Evolutionary conservation across 2,888 invertebrate genomes (phyloP), one percentile per base, ranked within the genome.

Genomic region (Euphydryas editha): DNA sequence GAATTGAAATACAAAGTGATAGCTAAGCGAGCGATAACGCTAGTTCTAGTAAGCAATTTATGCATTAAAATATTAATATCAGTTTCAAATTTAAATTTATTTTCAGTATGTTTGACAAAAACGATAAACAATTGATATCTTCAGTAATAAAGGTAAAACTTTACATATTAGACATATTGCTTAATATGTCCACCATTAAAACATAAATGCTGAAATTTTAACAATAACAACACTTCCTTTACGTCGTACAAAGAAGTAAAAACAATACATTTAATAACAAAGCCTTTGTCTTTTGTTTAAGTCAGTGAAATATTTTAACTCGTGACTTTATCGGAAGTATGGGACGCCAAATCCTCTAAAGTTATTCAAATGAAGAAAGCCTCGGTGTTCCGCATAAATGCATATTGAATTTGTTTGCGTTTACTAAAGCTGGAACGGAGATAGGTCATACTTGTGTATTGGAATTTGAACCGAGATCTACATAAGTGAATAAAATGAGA

Each of bases 331-430:
- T 3, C 18, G 24, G 47, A 49, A 58, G 55, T 69, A 62, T 62
- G 17, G 56, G 56, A 36, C 54, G 59, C 62, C 57, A 82, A 87
- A 85, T 86, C 85, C 84, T 84, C 83, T 83, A 84, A 88, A 78
- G 83, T 88, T 90, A 91, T 92, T 90, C 85, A 91, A 91, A 92
- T 91, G 85, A 88, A 80, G 80, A 77, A 73, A 81, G 81, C 85
- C 83, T 81, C 83, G 74, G 82, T 82, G 83, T 81, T 84, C 81
- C 75, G 91, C 86, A 92, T 92, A 92, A 90, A 92, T 92, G 87
- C 88, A 90, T 91, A 89, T 88, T 86, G 88, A 90, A 90, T 91
- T 83, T 91, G 90, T 90, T 91, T 91, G 88, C 90, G 86, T 85
- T 83, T 82, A 81, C 85, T 79, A 80, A 85, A 85, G 85, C 85